Evolutionary conservation across 2,888 invertebrate species (phyloP), one percentile per base, ranked within the genome.

Genomic region (Amblyjoppa fuscipennis): DNA sequence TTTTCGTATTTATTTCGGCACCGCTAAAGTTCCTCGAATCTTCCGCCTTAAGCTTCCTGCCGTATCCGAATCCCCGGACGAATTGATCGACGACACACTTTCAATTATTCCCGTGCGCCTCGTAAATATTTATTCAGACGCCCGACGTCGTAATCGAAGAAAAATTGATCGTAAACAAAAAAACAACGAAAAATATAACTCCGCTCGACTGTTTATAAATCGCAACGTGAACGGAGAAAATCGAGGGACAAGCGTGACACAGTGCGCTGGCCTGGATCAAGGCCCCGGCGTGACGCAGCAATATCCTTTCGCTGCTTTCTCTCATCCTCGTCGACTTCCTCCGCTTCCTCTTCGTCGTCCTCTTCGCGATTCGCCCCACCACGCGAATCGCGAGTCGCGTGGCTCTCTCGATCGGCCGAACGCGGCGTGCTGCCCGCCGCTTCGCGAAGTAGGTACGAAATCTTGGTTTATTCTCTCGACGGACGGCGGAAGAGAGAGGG

Each of bases 341-440:
- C 31, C 59, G 53, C 25, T 75, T 75, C 59, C 31, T 81, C 66
- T 71, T 70, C 82, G 84, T 86, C 77, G 81, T 85, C 81, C 79
- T 83, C 83, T 70, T 56, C 59, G 61, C 49, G n/a, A 75, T 68
- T 77, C 81, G 41, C 87, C 87, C 84, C 86, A 76, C 86, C 83
- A 64, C 78, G 49, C 74, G 74, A 13, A 66, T 61, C 78, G 78
- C 75, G 76, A 86, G 89, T 87, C 89, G 88, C 89, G 87, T 87
- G 89, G 89, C 87, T 84, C 86, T 75, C 83, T 84, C 80, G 83
- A 49, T 49, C 45, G 45, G 45, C 4, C 90, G 89, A 64, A n/a
- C 88, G 86, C 88, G 88, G 90, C 89, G 89, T 85, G 81, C 83
- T 31, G 79, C 74, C 25, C 49, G 51, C 49, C 6, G 20, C 49